These are phyloP conservation scores for Melanotaenia maccullochi DNA, from an alignment of 2,797 vertebrate species.

Conservation along the genomic window DNA sequence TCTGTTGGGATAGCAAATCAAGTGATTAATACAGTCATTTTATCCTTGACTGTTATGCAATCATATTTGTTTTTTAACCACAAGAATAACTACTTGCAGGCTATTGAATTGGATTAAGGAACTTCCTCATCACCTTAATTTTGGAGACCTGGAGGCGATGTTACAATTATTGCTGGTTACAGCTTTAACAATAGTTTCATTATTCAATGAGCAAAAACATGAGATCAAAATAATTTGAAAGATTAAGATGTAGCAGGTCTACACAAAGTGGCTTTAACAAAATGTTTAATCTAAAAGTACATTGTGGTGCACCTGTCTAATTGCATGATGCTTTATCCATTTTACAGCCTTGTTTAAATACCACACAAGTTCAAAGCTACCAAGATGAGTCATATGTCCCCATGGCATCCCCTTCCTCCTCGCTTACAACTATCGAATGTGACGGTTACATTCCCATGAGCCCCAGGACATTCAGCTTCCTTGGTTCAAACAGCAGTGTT, in stretches of 20 bases:
- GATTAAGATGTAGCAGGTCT: background rate
- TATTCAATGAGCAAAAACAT: background rate
- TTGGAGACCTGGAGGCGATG: background rate
- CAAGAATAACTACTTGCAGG: background rate
- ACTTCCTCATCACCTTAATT: background rate
- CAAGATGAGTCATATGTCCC: conserved; percentile 90
- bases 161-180: background rate
- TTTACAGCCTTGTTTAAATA: conserved; percentile 82
- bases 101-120: background rate
- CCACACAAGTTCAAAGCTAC: conserved; percentile 69
- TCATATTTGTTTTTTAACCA: background rate
- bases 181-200: background rate
- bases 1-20: background rate
- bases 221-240: background rate
- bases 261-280: background rate
- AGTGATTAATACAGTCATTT: background rate
- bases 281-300: conserved; percentile 9
- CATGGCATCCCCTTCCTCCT: conserved; percentile 84
- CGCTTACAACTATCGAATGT: conserved; percentile 60
- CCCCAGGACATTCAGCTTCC: conserved; percentile 77
- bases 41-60: background rate
- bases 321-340: conserved; percentile 44
- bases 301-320: conserved; percentile 38
- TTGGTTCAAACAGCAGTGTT: conserved; percentile 43
- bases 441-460: conserved; percentile 97